Evolutionary conservation across 2,888 invertebrate genomes (phyloP).

Genomic region (Calliscelio sp.): DNA sequence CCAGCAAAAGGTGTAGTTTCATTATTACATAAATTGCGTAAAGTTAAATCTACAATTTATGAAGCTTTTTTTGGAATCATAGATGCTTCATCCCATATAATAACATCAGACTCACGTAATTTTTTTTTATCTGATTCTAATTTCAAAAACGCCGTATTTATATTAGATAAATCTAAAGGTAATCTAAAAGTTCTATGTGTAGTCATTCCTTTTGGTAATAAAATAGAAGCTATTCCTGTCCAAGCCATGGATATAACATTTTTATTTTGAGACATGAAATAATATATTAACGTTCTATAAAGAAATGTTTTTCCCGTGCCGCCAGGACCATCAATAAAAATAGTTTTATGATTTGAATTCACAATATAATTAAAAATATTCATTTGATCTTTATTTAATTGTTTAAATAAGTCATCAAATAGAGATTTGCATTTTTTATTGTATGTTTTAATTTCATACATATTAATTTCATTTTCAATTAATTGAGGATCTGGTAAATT

Average conservation of each 20-base stretch:
- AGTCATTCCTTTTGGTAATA: not conserved
- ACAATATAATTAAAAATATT: slow-evolving; percentile 7
- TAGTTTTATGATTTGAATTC: not conserved
- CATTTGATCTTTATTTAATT: not conserved
- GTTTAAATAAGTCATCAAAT: not conserved
- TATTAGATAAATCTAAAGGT: not conserved
- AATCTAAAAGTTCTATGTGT: not conserved
- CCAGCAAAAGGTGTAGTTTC: not conserved
- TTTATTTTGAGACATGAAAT: slow-evolving; percentile 1
- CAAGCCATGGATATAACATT: not conserved
- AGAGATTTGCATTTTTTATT: not conserved
- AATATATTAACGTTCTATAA: slow-evolving; percentile 18
- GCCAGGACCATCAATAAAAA: slow-evolving; percentile 26
- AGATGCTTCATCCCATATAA: slow-evolving; percentile 5
- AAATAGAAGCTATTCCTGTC: no score
- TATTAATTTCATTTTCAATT: no score
- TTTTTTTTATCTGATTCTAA: slow-evolving; percentile 13
- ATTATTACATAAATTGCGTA: slow-evolving; percentile 6
- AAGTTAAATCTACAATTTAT: slow-evolving; percentile 5
- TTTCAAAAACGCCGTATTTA: not conserved
- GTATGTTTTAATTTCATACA: no score
- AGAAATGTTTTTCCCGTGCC: slow-evolving; percentile 18
- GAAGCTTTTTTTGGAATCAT: slow-evolving; percentile 27
- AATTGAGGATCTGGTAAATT: no score
- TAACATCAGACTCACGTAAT: slow-evolving; percentile 18